These are phyloP conservation scores for Baryphthengus martii DNA, from an alignment of 2,113 vertebrate species.

Conservation along the genomic window DNA sequence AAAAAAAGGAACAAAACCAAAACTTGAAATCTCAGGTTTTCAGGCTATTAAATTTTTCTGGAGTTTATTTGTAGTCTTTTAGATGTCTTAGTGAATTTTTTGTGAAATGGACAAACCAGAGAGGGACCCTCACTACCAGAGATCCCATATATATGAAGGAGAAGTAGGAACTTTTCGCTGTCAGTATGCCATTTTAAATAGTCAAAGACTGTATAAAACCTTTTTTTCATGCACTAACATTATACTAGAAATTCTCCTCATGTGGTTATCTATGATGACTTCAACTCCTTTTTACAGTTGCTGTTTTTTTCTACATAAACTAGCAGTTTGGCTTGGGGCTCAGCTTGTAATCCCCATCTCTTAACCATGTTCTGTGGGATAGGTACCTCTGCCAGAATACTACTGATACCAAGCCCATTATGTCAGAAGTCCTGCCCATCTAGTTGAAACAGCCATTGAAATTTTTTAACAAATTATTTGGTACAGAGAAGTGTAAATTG, in stretches of 20 bases:
- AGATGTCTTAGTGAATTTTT: background rate
- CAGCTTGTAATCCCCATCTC: background rate
- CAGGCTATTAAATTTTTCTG: background rate
- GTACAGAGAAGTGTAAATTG: background rate
- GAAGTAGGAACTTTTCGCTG: rapidly evolving
- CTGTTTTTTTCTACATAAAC: background rate
- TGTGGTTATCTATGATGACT: background rate
- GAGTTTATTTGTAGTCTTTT: background rate
- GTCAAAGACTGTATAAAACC: rapidly evolving
- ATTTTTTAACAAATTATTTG: background rate
- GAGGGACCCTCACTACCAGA: background rate
- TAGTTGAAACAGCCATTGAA: rapidly evolving
- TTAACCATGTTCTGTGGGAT: rapidly evolving
- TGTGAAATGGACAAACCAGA: background rate
- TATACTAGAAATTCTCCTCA: background rate
- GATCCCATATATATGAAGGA: background rate
- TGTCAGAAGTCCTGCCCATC: background rate
- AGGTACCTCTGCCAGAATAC: background rate
- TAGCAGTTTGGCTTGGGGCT: background rate
- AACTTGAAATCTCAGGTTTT: background rate
- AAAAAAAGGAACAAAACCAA: too few species aligned
- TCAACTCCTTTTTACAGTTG: background rate
- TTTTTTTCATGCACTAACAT: background rate
- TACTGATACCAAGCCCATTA: background rate
- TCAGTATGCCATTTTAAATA: background rate